Conservation (phyloP, 1,140 invertebrate species). For the Bathynomus jamesi region DNA sequence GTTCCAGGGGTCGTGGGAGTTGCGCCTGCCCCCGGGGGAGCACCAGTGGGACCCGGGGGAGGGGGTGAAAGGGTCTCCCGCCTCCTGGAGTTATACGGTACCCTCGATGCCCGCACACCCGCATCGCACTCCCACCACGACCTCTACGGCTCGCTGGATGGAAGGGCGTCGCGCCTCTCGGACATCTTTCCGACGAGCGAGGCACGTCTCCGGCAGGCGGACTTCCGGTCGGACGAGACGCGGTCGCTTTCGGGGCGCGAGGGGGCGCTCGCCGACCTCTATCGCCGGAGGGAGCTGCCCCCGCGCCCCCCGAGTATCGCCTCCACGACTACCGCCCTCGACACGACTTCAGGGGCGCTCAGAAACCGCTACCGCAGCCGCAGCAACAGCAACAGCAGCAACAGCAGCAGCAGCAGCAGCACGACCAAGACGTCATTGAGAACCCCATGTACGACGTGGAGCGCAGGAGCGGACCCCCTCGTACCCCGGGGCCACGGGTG, state of each 20-base stretch:
- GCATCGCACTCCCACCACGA: constrained; percentile 32
- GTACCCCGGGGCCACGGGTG: constrained; percentile 17
- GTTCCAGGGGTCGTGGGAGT: constrained; percentile 20
- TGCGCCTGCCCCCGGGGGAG: constrained; percentile 2
- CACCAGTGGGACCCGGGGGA: constrained; percentile 12
- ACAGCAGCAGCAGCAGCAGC: constrained; percentile 13
- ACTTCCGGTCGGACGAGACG: constrained; percentile 33
- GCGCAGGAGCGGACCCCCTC: constrained; percentile 21
- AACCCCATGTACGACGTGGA: constrained; percentile 37
- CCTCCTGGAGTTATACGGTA: constrained; percentile 31
- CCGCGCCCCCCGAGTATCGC: constrained; percentile 34
- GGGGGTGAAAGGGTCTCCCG: constrained; percentile 31
- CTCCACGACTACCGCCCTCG: constrained; percentile 34
- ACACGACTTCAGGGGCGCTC: constrained; percentile 31
- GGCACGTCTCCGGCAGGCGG: constrained; percentile 24
- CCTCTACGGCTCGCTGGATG: constrained; percentile 33
- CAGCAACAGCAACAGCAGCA: constrained; percentile 4
- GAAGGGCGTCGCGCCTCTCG: constrained; percentile 29
- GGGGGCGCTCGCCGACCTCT: constrained; percentile 27
- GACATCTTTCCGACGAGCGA: constrained; percentile 36
- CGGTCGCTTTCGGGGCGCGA: constrained; percentile 33
- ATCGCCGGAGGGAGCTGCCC: constrained; percentile 29
- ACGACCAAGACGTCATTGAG: constrained; percentile 36
- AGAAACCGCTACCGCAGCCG: too few relatives aligned
- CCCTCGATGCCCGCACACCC: constrained; percentile 24